Base-by-base conservation (phyloP, 2,797 vertebrate genomes). In the Sebastes dallii region DNA sequence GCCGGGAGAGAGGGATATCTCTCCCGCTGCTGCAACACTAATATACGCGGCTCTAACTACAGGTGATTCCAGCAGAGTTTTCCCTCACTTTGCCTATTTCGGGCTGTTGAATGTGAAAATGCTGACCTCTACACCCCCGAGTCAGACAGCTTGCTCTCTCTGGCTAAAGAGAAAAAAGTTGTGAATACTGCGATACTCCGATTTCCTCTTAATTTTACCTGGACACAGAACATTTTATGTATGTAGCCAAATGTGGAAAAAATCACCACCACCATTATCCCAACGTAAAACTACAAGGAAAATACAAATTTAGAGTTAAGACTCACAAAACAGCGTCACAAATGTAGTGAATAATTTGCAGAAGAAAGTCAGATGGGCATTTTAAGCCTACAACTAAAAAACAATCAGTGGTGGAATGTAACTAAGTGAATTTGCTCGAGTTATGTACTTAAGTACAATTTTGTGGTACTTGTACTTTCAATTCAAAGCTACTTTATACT, bases 61-160 rank as follows among this genome's bases (percentile, higher is more conserved):
- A 89, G 83, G 78, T 88, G 87, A 90, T 90, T 90, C 84, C 74
- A 64, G 82, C 62, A 66, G 83, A 81, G 20, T 72, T 84, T 77
- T 56, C 69, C 73, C 62, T 78, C 80, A 81, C 69, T 85, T 82
- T 78, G 72, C 69, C 77, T 71, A 71, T 78, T 55, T 82, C 50
- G 75, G 71, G 70, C 62, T 74, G 83, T 50, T 60, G 83, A 88
- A 91, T 88, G 75, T 84, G 74, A 85, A 82, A 80, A 82, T 54
- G 59, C 62, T 89, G 88, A 92, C 86, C 89, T 65, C 18, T 24
- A 27, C 75, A 84, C 79, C 39, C 61, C 61, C 20, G 66, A 72
- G 87, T 79, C 78, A 86, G 85, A 75, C 67, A 20, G 66, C 80
- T 87, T 70, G 85, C 66, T 76, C 72, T 78, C 85, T 86, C 77